phyloP scores from a whole-genome alignment of 2,888 invertebrate species.

The Lasius platythorax region DNA sequence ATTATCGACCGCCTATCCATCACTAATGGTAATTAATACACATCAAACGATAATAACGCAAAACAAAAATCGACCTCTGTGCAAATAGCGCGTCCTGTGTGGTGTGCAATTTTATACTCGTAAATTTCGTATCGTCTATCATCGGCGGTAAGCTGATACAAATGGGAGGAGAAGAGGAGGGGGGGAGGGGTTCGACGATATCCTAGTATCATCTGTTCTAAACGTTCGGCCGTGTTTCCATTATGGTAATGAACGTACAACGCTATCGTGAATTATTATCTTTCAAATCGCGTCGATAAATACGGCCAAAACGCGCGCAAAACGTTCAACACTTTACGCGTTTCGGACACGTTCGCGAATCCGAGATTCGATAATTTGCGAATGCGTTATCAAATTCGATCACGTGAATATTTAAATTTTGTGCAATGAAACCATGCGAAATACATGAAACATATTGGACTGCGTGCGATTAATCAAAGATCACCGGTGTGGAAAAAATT shows the following conservation, averaged over 20 bases:
- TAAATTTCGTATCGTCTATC: slow-evolving; percentile 27
- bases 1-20: slow-evolving; percentile 39
- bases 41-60: slow-evolving; percentile 43
- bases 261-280: slow-evolving; percentile 56
- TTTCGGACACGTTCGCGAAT: slow-evolving; percentile 30
- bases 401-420: slow-evolving; percentile 42
- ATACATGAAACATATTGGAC: background rate
- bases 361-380: slow-evolving; percentile 60
- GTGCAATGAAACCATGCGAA: background rate
- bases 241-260: slow-evolving; percentile 55
- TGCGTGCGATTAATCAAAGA: slow-evolving; percentile 15
- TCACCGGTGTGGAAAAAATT: slow-evolving; percentile 5
- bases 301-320: slow-evolving; percentile 14
- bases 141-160: slow-evolving; percentile 43
- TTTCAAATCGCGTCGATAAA: slow-evolving; percentile 47
- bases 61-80: slow-evolving; percentile 30
- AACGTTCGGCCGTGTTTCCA: slow-evolving; percentile 55
- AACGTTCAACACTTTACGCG: slow-evolving; percentile 42
- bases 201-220: slow-evolving; percentile 54
- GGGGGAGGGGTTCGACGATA: slow-evolving; percentile 48
- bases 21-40: slow-evolving; percentile 43
- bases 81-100: background rate
- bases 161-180: background rate
- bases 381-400: slow-evolving; percentile 47
- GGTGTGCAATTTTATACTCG: slow-evolving; percentile 14